A percentile compares a stretch with the other conserved stretches of the same genome.
Evolutionary conservation across 2,797 vertebrate genomes (phyloP).

Genomic region (Sorex maritimensis): DNA sequence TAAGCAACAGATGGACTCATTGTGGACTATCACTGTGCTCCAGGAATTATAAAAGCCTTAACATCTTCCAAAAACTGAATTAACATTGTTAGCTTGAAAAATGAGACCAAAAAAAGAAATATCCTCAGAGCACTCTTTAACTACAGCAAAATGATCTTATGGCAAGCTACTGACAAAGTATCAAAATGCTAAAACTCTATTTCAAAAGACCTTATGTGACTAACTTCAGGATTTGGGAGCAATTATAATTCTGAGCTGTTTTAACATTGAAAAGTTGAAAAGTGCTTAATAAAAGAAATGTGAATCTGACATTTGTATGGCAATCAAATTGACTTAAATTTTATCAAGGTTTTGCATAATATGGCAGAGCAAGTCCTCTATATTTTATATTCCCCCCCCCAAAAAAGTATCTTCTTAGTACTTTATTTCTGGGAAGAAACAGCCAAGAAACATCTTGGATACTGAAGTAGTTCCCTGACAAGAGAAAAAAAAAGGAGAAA

Average conservation of each 20-base stretch:
- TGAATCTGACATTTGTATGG: not conserved
- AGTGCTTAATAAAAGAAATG: constrained; percentile 55
- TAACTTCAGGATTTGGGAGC: constrained; percentile 29
- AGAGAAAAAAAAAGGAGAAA: no score
- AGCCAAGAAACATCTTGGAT: constrained; percentile 32
- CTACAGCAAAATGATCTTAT: constrained; percentile 65
- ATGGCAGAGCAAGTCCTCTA: constrained; percentile 16
- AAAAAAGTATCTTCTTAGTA: constrained; percentile 21
- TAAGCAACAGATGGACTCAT: constrained; percentile 71
- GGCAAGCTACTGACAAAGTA: constrained; percentile 26
- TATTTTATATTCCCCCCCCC: constrained; percentile 9
- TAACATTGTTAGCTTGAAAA: constrained; percentile 73
- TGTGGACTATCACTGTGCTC: constrained; percentile 56
- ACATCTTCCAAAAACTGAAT: constrained; percentile 71
- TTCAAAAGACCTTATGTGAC: constrained; percentile 53
- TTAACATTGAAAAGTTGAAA: constrained; percentile 41
- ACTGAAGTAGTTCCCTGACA: no score
- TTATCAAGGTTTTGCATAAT: constrained; percentile 54
- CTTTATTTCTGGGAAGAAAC: constrained; percentile 47
- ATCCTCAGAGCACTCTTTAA: constrained; percentile 23
- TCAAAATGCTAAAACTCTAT: constrained; percentile 38
- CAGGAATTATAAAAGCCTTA: constrained; percentile 68
- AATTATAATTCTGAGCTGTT: constrained; percentile 62
- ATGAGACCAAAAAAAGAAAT: constrained; percentile 27
- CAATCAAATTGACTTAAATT: constrained; percentile 52